Evolutionary conservation across 2,113 vertebrate species (phyloP).

Genomic region (Eudyptes chrysolophus): DNA sequence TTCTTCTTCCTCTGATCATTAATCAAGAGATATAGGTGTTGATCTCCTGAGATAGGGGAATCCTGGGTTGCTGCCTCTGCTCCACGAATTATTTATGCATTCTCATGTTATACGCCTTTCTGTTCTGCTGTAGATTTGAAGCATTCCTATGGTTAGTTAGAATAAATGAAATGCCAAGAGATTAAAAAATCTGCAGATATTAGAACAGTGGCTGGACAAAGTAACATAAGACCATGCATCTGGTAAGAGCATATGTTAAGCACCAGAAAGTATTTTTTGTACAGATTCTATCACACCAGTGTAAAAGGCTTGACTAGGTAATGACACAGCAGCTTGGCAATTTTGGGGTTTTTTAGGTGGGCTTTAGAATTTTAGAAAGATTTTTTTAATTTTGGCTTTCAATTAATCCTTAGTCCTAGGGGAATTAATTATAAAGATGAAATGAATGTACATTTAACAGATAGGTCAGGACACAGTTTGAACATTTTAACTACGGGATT

Average conservation of each 20-base stretch:
- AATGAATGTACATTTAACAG: neutral
- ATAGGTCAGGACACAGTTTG: neutral
- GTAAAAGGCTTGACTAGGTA: neutral
- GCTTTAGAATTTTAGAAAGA: neutral
- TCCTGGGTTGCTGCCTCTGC: neutral
- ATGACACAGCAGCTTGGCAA: neutral
- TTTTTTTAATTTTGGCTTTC: neutral
- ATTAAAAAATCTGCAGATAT: neutral
- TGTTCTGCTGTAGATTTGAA: neutral
- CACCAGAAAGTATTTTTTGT: neutral
- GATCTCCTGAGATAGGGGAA: neutral
- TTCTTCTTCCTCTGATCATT: constrained; percentile 2
- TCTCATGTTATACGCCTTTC: neutral
- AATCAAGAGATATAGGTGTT: constrained; percentile 32
- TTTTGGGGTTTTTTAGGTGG: neutral
- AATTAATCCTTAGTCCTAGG: neutral
- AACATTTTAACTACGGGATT: neutral
- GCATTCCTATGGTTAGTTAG: neutral
- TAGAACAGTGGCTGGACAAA: neutral
- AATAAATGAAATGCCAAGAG: neutral
- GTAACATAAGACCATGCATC: neutral
- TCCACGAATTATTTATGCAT: neutral
- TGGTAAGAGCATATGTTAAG: neutral
- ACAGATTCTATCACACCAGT: neutral
- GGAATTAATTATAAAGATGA: neutral